Percentiles rank a stretch among this genome's conserved stretches.
phyloP scores from a whole-genome alignment of 2,797 vertebrate genomes.

The Eospalax fontanierii region DNA sequence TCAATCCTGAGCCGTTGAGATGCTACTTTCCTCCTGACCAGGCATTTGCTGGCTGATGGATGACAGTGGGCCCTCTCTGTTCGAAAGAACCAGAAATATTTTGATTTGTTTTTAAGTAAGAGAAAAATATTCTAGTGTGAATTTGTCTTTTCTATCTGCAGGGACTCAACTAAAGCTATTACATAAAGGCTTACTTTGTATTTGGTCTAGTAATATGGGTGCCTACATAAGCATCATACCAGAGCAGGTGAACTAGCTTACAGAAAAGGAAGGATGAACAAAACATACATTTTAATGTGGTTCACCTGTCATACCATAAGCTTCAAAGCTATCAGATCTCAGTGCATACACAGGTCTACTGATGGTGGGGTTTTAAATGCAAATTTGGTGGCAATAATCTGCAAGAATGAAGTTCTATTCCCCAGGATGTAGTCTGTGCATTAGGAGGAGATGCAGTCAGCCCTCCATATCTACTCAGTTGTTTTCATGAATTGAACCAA shows the following conservation, averaged over 20 bases:
- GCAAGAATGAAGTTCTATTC: background rate
- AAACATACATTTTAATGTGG: too few relatives aligned
- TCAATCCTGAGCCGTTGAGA: background rate
- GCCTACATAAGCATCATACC: background rate
- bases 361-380: background rate
- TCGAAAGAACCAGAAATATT: background rate
- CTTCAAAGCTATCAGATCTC: background rate
- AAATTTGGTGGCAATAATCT: background rate
- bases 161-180: background rate
- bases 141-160: constrained; percentile 6
- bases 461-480: background rate
- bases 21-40: background rate
- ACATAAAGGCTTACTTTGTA: background rate
- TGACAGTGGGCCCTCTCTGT: background rate
- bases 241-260: background rate
- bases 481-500: background rate
- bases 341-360: background rate
- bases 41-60: background rate
- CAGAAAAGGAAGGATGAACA: background rate
- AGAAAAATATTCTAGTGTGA: background rate
- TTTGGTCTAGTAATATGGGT: background rate
- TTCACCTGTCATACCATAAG: background rate
- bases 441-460: background rate
- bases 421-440: background rate
- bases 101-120: background rate